A percentile compares a stretch with the other conserved stretches of the same genome.
Evolutionary conservation across 2,113 vertebrate species (phyloP).

Genomic region (Puntigrus tetrazona): DNA sequence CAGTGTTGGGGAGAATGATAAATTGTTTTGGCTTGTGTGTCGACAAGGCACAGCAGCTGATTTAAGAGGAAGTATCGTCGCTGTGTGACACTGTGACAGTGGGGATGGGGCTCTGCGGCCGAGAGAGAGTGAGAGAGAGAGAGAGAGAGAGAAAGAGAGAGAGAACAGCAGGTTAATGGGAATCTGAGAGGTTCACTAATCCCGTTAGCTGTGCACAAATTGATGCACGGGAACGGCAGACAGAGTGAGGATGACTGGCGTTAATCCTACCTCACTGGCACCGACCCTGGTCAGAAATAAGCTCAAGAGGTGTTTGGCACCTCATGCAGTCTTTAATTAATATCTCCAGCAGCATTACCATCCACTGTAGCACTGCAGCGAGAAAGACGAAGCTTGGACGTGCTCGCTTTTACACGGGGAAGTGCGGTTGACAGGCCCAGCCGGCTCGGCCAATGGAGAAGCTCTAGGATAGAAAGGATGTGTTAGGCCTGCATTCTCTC

Average conservation of each 20-base stretch:
- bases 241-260: background rate
- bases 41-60: constrained; percentile 2
- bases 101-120: background rate
- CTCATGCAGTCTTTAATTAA: background rate
- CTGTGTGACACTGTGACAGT: constrained; percentile 37
- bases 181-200: constrained; percentile 40
- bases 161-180: background rate
- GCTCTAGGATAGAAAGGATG: constrained; percentile 43
- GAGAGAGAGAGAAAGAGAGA: background rate
- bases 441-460: constrained; percentile 16
- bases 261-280: constrained; percentile 21
- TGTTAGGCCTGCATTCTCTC: constrained; percentile 40
- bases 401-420: background rate
- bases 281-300: constrained; percentile 35
- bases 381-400: background rate
- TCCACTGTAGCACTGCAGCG: background rate
- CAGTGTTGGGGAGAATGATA: background rate
- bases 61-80: background rate
- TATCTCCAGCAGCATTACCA: background rate
- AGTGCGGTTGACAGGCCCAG: background rate
- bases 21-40: background rate
- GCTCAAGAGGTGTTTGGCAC: constrained; percentile 12
- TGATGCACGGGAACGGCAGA: background rate
- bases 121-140: background rate
- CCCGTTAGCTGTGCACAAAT: constrained; percentile 30